These are phyloP conservation scores for Grammomys surdaster DNA, from an alignment of 2,113 vertebrate species.

Conservation along the genomic window DNA sequence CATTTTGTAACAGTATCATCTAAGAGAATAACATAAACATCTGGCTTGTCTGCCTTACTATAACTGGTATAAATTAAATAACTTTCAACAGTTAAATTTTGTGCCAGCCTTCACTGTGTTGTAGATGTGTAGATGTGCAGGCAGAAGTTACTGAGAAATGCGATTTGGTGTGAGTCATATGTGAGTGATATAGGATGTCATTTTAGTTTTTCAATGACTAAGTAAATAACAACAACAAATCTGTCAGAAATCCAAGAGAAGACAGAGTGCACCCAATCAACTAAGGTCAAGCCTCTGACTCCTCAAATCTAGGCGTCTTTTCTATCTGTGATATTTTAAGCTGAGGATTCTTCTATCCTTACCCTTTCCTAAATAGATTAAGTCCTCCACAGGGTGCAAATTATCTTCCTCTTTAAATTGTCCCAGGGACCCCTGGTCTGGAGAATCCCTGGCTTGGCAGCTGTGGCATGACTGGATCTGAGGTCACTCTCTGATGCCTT, in stretches of 20 bases:
- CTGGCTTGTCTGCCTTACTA: not conserved
- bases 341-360: not conserved
- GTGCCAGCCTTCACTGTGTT: not conserved
- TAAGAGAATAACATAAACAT: not conserved
- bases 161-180: not conserved
- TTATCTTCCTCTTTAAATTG: not conserved
- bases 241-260: not conserved
- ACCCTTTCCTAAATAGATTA: constrained; percentile 45
- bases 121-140: not conserved
- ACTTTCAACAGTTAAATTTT: not conserved
- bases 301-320: not conserved
- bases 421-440: not conserved
- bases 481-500: not conserved
- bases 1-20: not conserved
- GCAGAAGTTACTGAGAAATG: not conserved
- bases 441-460: constrained; percentile 31
- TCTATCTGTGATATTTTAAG: constrained; percentile 8
- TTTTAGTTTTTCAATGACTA: not conserved
- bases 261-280: not conserved
- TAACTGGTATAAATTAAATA: not conserved
- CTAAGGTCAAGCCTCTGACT: not conserved
- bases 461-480: not conserved
- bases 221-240: not conserved
- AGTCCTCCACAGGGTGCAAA: not conserved
- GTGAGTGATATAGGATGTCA: not conserved